Base-by-base conservation (phyloP, 1,140 invertebrate species). In the Daktulosphaira vitifoliae region DNA sequence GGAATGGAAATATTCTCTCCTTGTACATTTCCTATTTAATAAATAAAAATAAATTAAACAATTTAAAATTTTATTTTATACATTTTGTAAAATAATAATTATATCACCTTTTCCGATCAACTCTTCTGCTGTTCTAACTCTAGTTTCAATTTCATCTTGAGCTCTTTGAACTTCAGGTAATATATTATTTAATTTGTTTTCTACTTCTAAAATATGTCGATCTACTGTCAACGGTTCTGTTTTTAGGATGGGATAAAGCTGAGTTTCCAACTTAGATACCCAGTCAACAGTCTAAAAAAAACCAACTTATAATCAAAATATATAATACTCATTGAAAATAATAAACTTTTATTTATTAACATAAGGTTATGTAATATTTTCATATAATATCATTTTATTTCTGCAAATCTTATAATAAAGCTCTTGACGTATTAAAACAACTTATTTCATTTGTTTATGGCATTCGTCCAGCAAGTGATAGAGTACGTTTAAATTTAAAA, bases 221-320 rank as follows among this genome's bases (percentile, higher is more conserved):
- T 77, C 76, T 26, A 82, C 77, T 66, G 80, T 80, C 38, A 78
- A 77, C 1, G 83, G 80, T 64, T 81, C 77, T 29, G 81, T 81
- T 44, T 80, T 84, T 65, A 91, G 81, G 18, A 89, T 79, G 15
- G 88, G 88, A 79, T 89, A 91, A 65, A 90, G 75, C 68, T 87
- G 82, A 54, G 81, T 79, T 70, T 87, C 82, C 69, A 88, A 78
- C 74, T 85, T 84, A n/a, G 83, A 81, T 68, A 85, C 82, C 80
- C 81, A 85, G 69, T 83, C 81, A 68, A 89, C 81, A 25, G 85
- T 87, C 87, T 90, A 74, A 70, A 70, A 70, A 50, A 64, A 49
- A 67, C 22, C 15, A 65, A 68, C 50, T 18, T 54, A 7, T 13
- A 2, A 39, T 22, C 23, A 18, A 33, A 52, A 11, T 20, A 52